Percentiles rank a stretch among this genome's conserved stretches.
Evolutionary conservation across 2,888 invertebrate genomes (phyloP).

Genomic region (Phrixothrix hirtus): DNA sequence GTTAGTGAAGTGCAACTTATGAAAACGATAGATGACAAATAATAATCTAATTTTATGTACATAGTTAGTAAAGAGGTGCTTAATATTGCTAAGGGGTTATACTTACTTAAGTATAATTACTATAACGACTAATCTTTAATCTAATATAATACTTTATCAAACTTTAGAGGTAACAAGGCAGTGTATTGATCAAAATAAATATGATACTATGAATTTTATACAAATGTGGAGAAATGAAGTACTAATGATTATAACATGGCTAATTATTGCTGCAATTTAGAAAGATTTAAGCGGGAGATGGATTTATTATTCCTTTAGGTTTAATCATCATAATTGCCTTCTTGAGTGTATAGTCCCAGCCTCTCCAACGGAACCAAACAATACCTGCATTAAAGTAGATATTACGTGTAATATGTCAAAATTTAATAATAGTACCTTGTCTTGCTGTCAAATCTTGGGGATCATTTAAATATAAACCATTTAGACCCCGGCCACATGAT

Average conservation of each 20-base stretch:
- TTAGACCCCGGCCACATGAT: slow-evolving; percentile 86
- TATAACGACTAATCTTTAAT: slow-evolving; percentile 8
- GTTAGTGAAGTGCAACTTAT: background rate
- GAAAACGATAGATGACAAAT: background rate
- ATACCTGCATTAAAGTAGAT: slow-evolving; percentile 64
- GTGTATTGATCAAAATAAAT: slow-evolving; percentile 14
- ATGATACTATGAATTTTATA: slow-evolving; percentile 24
- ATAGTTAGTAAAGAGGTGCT: slow-evolving; percentile 3
- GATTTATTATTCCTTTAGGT: slow-evolving; percentile 66
- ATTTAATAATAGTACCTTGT: slow-evolving; percentile 65
- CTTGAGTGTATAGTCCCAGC: slow-evolving; percentile 92
- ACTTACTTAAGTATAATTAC: background rate
- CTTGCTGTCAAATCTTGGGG: slow-evolving; percentile 87
- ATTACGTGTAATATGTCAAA: background rate
- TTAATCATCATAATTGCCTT: slow-evolving; percentile 91
- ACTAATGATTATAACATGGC: slow-evolving; percentile 48
- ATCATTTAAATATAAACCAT: slow-evolving; percentile 86
- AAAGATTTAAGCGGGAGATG: slow-evolving; percentile 6
- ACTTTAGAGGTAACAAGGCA: slow-evolving; percentile 24
- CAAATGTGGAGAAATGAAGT: slow-evolving; percentile 26
- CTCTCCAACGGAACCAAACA: slow-evolving; percentile 94
- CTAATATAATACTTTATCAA: slow-evolving; percentile 25
- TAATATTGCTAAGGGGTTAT: slow-evolving; percentile 2
- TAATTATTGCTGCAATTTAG: slow-evolving; percentile 15
- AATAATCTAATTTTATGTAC: background rate